Evolutionary conservation across 2,113 vertebrate species (phyloP), one percentile per base, ranked within the genome.

Genomic region (Hemibagrus wyckioides): DNA sequence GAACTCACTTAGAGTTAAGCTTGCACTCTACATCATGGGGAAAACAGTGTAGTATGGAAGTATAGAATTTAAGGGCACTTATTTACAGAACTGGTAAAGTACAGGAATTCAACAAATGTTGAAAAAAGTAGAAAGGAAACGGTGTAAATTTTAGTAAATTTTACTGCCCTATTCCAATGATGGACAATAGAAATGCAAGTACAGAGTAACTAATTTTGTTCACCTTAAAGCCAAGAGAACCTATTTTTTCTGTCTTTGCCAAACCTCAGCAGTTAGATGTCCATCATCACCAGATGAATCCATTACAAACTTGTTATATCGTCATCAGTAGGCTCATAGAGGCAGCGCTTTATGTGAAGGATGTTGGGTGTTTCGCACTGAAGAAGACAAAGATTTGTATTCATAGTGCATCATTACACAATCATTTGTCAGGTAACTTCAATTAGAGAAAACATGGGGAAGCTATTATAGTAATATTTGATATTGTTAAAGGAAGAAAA

Each of bases 401-500:
- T 83, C 67, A 48, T 11, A 75, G 54, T 25, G 14, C 80, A 48
- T 30, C 36, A 48, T 6, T 54, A 39, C 14, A 15, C 52, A 73
- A 36, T 77, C 69, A 79, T 79, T 83, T 77, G 61, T 83, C 69
- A 87, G n/a, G 86, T 83, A 77, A 67, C 86, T 82, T 76, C 88
- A 88, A 91, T 69, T 80, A 88, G 88, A 92, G 85, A 90, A 85
- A 91, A 90, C 86, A 91, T 86, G 59, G 87, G 83, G 83, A 85
- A 83, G 75, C 81, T 86, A 90, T 93, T 89, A 76, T 84, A 90
- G 93, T 90, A 92, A 93, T 94, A 91, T 93, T 94, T 92, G 67
- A 94, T 93, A 89, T 93, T 91, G 93, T 92, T 90, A 93, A 92
- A 92, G 85, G 80, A 91, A 91, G 88, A 87, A 90, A 89, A 82